These are phyloP conservation scores for Lampris megalopsis DNA, from an alignment of 2,113 vertebrate genomes.

Conservation along the genomic window DNA sequence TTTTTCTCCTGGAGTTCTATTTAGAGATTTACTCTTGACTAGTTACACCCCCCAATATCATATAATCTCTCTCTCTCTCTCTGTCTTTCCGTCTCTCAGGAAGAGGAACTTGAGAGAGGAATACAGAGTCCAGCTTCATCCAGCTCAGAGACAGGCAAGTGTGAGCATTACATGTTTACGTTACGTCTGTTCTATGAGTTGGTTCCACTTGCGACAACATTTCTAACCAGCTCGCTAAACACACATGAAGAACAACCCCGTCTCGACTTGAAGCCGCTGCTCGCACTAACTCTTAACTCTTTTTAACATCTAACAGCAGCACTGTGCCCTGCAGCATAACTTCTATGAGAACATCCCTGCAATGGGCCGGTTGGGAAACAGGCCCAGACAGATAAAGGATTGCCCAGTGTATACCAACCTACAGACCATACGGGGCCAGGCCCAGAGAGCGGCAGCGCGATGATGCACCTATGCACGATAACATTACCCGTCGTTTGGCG, in stretches of 20 bases:
- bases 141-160: constrained; percentile 77
- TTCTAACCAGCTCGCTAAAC: constrained; percentile 53
- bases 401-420: constrained; percentile 79
- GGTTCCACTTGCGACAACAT: constrained; percentile 47
- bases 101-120: constrained; percentile 72
- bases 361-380: constrained; percentile 62
- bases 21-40: too few relatives aligned
- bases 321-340: constrained; percentile 64
- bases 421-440: constrained; percentile 37
- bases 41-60: too few relatives aligned
- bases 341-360: constrained; percentile 67
- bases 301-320: constrained; percentile 27
- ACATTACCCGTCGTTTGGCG: background rate
- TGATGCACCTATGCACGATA: background rate
- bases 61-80: too few relatives aligned
- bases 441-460: constrained; percentile 11
- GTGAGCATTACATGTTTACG: constrained; percentile 46
- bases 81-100: constrained; percentile 56
- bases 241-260: constrained; percentile 5
- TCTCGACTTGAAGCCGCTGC: constrained; percentile 3
- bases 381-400: constrained; percentile 45
- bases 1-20: too few relatives aligned
- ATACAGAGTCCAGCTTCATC: constrained; percentile 75
- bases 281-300: background rate
- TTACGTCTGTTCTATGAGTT: constrained; percentile 40